phyloP scores from a whole-genome alignment of 2,113 vertebrate genomes.

The Hiodon tergisus region DNA sequence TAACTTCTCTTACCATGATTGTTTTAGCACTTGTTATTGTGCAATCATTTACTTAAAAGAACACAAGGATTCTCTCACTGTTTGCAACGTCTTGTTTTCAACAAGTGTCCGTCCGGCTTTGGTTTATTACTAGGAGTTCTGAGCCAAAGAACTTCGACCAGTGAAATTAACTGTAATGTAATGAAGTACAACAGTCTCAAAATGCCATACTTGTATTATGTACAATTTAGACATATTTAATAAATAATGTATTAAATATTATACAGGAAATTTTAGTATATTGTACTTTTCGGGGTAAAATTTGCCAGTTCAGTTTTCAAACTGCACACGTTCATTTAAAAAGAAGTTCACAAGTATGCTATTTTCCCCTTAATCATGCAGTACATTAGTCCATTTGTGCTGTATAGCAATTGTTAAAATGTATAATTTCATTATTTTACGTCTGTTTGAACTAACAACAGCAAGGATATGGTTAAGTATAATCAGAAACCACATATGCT shows the following conservation, averaged over 20 bases:
- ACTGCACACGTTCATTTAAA: slow-evolving; percentile 15
- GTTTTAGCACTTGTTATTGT: neutral
- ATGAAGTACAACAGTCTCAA: slow-evolving; percentile 11
- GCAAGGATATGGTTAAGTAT: neutral
- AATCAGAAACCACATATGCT: slow-evolving; percentile 1
- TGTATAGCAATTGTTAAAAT: neutral
- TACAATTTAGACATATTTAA: slow-evolving; percentile 38
- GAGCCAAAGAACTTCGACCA: slow-evolving; percentile 13
- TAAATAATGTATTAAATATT: slow-evolving; percentile 34
- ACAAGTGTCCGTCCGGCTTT: neutral
- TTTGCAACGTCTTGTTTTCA: neutral
- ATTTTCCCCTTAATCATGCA: neutral
- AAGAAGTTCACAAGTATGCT: slow-evolving; percentile 25
- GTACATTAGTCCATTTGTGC: too few relatives aligned
- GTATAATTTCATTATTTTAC: slow-evolving; percentile 3
- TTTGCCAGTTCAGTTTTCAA: slow-evolving; percentile 24
- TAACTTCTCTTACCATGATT: too few relatives aligned
- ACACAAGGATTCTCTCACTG: neutral
- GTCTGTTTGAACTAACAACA: neutral
- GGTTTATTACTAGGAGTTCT: slow-evolving; percentile 2
- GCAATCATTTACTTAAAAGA: neutral
- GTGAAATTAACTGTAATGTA: slow-evolving; percentile 18
- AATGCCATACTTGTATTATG: slow-evolving; percentile 30
- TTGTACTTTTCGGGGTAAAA: slow-evolving; percentile 14
- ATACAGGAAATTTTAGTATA: slow-evolving; percentile 17